phyloP scores from a whole-genome alignment of 2,888 invertebrate species.

The Phaedon cochleariae region DNA sequence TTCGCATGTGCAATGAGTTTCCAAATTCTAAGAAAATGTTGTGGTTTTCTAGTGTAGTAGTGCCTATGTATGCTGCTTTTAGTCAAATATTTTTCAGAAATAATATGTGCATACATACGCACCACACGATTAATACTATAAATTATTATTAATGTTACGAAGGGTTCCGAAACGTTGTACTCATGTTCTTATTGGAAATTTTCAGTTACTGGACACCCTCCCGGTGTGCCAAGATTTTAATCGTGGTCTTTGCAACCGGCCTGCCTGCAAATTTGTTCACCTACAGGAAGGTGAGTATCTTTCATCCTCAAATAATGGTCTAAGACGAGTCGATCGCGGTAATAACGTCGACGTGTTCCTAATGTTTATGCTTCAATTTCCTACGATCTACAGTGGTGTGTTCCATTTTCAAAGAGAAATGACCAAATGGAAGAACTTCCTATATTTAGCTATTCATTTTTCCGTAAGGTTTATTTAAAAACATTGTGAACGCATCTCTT shows the following conservation, averaged over 20 bases:
- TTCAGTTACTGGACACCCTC: slow-evolving; percentile 99
- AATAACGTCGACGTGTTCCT: too few species aligned
- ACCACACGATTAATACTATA: slow-evolving; percentile 30
- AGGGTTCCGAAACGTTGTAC: slow-evolving; percentile 21
- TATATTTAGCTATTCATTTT: too few species aligned
- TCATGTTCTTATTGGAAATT: slow-evolving; percentile 57
- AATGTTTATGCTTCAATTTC: too few species aligned
- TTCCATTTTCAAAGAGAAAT: too few species aligned
- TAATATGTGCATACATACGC: slow-evolving; percentile 53
- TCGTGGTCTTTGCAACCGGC: slow-evolving; percentile 95
- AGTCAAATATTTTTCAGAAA: slow-evolving; percentile 21
- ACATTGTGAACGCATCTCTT: too few species aligned
- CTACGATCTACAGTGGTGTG: too few species aligned
- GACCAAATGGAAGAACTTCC: too few species aligned
- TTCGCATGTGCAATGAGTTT: slow-evolving; percentile 54
- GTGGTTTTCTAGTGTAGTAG: slow-evolving; percentile 46
- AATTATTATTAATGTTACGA: slow-evolving; percentile 8
- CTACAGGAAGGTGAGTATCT: slow-evolving; percentile 84
- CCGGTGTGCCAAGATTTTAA: slow-evolving; percentile 99
- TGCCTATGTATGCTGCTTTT: slow-evolving; percentile 57
- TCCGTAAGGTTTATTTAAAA: too few species aligned
- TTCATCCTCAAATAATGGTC: background rate
- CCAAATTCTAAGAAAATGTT: slow-evolving; percentile 43
- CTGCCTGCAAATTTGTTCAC: slow-evolving; percentile 98
- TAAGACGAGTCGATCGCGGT: too few species aligned